Base-by-base conservation (phyloP, 2,888 invertebrate species). In the Apomyelois bistriatella region DNA sequence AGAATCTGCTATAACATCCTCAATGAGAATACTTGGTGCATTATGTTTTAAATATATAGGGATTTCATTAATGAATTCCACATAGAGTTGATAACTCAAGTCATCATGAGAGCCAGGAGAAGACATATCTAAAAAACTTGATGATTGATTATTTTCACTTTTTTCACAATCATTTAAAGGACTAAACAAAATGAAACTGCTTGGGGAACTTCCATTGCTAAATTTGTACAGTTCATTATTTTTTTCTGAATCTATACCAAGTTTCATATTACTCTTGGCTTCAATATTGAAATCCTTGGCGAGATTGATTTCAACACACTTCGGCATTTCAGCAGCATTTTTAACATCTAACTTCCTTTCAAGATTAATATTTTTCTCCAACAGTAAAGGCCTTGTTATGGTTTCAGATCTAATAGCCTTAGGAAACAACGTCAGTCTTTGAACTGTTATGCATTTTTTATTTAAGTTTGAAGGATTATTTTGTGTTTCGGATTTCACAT, bases 371-470 rank as follows among this genome's bases (percentile, higher is more conserved):
- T 70, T 70, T 13, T 66, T 67, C 58, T 74, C 69, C 57, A 65
- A 59, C 48, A 78, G 59, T 16, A 65, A 40, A 28, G 77, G 65
- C 55, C 89, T 76, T 13, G 81, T 85, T 55, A 85, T 69, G 32
- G 85, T 88, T 72, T 85, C 79, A 10, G 89, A 87, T 59, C 69
- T 65, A 53, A 87, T 68, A 17, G 80, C 75, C 59, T 84, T 88
- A 13, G 79, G 76, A 59, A 83, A 79, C 55, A 88, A 66, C 54
- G 85, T 86, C 55, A 88, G 63, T 17, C 86, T 74, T 55, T 79
- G 72, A 35, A 62, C 67, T 50, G 84, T 83, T 48, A 87, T 65
- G 47, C 65, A 69, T 52, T 73, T 70, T 6, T 28, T 41, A 38
- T 17, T 48, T 7, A 50, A 28, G 12, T 36, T 28, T 35, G 13